A percentile compares a stretch with the other conserved stretches of the same genome.
Conservation (phyloP, 2,888 invertebrate species). For the Euproctis similis region DNA sequence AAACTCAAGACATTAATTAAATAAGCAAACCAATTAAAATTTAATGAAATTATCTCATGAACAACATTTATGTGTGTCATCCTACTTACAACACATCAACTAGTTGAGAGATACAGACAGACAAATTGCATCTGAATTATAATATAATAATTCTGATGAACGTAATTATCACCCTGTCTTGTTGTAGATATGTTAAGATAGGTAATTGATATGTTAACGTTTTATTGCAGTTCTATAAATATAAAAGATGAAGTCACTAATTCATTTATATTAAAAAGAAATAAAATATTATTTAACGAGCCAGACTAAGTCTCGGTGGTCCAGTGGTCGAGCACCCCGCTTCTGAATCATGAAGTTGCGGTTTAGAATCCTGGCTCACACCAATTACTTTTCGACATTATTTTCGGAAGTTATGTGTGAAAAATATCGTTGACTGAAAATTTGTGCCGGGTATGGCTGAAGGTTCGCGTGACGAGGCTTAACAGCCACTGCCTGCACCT, state of each 20-base stretch:
- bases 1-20: background rate
- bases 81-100: slow-evolving; percentile 10
- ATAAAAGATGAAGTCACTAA: slow-evolving; percentile 12
- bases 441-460: no score
- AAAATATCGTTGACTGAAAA: no score
- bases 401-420: no score
- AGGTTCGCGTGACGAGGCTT: no score
- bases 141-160: slow-evolving; percentile 24
- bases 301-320: no score
- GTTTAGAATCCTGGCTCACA: no score
- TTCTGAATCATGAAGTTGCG: no score
- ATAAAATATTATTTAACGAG: no score
- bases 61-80: slow-evolving; percentile 5
- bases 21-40: slow-evolving; percentile 1
- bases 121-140: slow-evolving; percentile 23
- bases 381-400: no score
- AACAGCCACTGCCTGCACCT: no score
- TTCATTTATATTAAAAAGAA: no score
- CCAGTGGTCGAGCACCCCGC: no score
- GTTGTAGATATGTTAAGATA: slow-evolving; percentile 10
- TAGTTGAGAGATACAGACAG: slow-evolving; percentile 20
- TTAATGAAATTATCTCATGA: slow-evolving; percentile 3
- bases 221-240: slow-evolving; percentile 5
- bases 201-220: slow-evolving; percentile 20
- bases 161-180: slow-evolving; percentile 21